phyloP scores from a whole-genome alignment of 2,888 invertebrate genomes.

The Latheticus oryzae region DNA sequence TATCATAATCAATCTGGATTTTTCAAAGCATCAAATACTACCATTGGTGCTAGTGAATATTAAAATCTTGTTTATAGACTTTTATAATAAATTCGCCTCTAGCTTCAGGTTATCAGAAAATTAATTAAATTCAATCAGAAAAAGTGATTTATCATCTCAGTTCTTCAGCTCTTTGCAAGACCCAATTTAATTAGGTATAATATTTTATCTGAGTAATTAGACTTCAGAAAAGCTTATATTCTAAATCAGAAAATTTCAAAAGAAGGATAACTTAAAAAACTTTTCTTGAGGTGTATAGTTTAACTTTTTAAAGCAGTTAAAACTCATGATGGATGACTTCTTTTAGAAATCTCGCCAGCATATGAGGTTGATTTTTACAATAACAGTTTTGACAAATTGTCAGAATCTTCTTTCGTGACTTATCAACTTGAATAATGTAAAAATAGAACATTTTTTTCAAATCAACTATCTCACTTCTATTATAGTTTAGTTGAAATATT shows the following conservation, averaged over 20 bases:
- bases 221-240: conserved; percentile 13
- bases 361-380: conserved; percentile 34
- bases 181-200: conserved; percentile 19
- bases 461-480: conserved; percentile 7
- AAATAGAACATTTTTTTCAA: too few species aligned
- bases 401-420: conserved; percentile 20
- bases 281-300: conserved; percentile 18
- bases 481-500: conserved; percentile 3
- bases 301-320: conserved; percentile 32
- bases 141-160: conserved; percentile 20
- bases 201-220: conserved; percentile 29
- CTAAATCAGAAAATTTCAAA: conserved; percentile 8
- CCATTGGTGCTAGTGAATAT: conserved; percentile 10
- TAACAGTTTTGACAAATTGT: conserved; percentile 35
- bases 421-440: conserved; percentile 13
- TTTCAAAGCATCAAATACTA: too few species aligned
- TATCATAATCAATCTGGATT: too few species aligned
- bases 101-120: conserved; percentile 15
- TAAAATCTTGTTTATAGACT: conserved; percentile 6
- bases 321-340: conserved; percentile 25
- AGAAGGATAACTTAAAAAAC: conserved; percentile 13
- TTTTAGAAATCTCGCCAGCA: conserved; percentile 33
- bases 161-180: conserved; percentile 15
- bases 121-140: conserved; percentile 28
- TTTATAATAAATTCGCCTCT: conserved; percentile 10